Conservation (phyloP, 2,113 vertebrate species). For the Embiotoca jacksoni region DNA sequence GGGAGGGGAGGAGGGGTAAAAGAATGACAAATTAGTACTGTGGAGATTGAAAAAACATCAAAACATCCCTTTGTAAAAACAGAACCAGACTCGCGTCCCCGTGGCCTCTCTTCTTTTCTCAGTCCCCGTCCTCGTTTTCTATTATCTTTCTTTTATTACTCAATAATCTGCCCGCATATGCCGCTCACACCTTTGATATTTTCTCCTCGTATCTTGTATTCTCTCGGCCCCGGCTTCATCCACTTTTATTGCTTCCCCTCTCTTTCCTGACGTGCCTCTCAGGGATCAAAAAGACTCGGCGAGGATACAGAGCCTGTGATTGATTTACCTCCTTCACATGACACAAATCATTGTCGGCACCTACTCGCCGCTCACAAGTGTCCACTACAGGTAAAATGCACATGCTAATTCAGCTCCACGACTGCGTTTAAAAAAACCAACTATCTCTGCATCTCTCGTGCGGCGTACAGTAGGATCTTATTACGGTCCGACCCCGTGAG, state of each 20-base stretch:
- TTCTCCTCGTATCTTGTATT: not conserved
- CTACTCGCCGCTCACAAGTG: conserved; percentile 11
- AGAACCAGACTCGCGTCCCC: conserved; percentile 2
- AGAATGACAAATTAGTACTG: not conserved
- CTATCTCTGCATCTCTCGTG: conserved; percentile 16
- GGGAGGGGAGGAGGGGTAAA: too few relatives aligned
- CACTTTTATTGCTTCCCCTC: conserved; percentile 41
- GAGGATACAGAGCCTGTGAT: conserved; percentile 24
- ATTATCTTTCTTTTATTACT: conserved; percentile 33
- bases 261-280: conserved; percentile 3
- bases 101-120: conserved; percentile 5
- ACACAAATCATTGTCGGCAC: conserved; percentile 35
- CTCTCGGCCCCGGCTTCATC: conserved; percentile 5
- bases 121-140: conserved; percentile 5
- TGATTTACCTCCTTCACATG: conserved; percentile 50
- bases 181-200: not conserved
- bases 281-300: conserved; percentile 36
- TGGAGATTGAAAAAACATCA: conserved; percentile 3
- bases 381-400: conserved; percentile 51
- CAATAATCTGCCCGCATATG: conserved; percentile 21
- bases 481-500: conserved; percentile 24
- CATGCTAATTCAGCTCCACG: conserved; percentile 36
- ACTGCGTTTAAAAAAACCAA: too few relatives aligned
- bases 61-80: conserved; percentile 22
- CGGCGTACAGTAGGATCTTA: conserved; percentile 7